Base-by-base conservation (phyloP, 2,888 invertebrate species). In the Diogma glabrata region DNA sequence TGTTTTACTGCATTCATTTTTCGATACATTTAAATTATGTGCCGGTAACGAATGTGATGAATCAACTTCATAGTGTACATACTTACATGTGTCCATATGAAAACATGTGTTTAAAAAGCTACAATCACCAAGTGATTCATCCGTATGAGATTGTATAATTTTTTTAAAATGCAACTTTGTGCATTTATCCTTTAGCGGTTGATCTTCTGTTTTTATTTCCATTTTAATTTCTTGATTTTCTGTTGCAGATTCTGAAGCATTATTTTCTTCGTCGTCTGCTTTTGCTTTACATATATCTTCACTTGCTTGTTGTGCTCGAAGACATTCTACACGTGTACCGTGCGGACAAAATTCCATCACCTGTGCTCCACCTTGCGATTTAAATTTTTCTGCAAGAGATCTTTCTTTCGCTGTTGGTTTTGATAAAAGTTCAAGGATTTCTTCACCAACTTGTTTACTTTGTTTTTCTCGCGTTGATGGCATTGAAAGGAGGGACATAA, bases 11-110 rank as follows among this genome's bases (percentile, higher is more conserved):
- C 24, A 54, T 24, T 58, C 56, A 40, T 36, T 47, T 26, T 46
- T 30, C 3, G 46, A 47, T 26, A 16, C 22, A 16, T 47, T 49
- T 26, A 24, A 48, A 14, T 20, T 20, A 38, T 24, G 51, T 73
- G 72, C 19, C 78, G 78, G 1, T 76, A 74, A 56, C 2, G 14
- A 23, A 8, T 24, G 28, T 12, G 26, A 23, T 12, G 84, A 82
- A 65, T 96, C 95, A 0, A 97, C 95, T 72, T 96, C 92, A 63
- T 97, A 97, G 68, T 97, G 96, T 0, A 97, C 95, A 65, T 95
- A 84, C 81, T 95, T 95, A 81, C 96, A 97, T 33, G 90, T 92
- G 59, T 96, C 95, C 95, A 97, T 96, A 65, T 97, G 96, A 66
- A 97, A 97, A 68, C 96, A 97, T 0, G 96, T 97, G 67, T 97